Conservation (phyloP, 2,888 invertebrate species). For the Coecobrya sp. region DNA sequence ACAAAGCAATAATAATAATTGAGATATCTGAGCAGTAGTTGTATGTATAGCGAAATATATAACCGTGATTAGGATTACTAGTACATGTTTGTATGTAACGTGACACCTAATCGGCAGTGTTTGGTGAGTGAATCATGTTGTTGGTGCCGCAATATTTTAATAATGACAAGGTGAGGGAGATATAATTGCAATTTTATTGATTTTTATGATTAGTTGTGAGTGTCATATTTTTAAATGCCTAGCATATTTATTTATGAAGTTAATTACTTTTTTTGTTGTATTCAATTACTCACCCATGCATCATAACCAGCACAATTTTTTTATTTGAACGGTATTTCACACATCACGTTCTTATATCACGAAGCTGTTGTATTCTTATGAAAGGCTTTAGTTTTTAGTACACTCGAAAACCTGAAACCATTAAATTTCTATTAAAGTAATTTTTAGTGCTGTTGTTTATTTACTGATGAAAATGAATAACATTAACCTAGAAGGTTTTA, state of each 20-base stretch:
- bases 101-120: constrained; percentile 35
- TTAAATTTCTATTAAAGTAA: background rate
- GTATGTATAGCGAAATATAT: background rate
- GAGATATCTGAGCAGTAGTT: background rate
- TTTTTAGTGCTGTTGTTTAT: background rate
- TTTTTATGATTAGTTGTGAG: constrained; percentile 24
- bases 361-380: background rate
- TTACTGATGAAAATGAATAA: constrained; percentile 31
- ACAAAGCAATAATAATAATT: background rate
- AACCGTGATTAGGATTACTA: background rate
- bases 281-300: background rate
- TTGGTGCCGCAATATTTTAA: constrained; percentile 42
- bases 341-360: background rate
- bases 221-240: constrained; percentile 13
- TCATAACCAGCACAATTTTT: background rate
- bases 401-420: constrained; percentile 35
- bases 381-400: background rate
- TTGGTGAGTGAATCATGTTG: constrained; percentile 24
- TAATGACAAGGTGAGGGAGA: constrained; percentile 78
- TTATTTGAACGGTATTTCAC: background rate
- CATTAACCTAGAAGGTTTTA: constrained; percentile 30
- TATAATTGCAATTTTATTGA: constrained; percentile 63
- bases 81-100: background rate
- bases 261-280: constrained; percentile 33
- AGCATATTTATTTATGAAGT: constrained; percentile 24